phyloP scores from a whole-genome alignment of 1,140 invertebrate species.

The Ceratina australensis region DNA sequence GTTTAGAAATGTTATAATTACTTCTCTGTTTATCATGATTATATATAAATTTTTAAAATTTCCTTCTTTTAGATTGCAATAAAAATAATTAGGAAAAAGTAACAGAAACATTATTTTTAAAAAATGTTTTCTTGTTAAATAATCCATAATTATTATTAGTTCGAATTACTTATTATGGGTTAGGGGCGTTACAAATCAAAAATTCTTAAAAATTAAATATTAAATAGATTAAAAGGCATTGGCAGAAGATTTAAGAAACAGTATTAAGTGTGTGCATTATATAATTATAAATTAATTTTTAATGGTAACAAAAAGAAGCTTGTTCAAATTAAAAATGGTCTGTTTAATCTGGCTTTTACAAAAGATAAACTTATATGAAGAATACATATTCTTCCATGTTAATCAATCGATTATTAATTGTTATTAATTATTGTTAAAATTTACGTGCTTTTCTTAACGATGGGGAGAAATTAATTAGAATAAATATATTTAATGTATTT shows the following conservation, averaged over 20 bases:
- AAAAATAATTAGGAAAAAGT: background rate
- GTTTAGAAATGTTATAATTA: background rate
- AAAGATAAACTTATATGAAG: too few species aligned
- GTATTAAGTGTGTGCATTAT: conserved; percentile 27
- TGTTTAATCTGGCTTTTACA: background rate
- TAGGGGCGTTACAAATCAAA: background rate
- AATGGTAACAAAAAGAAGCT: conserved; percentile 31
- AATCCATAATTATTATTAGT: conserved; percentile 1
- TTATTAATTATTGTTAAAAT: background rate
- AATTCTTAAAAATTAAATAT: too few species aligned
- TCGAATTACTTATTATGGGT: background rate
- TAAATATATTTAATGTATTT: conserved; percentile 24
- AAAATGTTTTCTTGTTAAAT: conserved; percentile 8
- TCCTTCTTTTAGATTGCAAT: background rate
- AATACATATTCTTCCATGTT: conserved; percentile 1
- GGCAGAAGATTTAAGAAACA: background rate
- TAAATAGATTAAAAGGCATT: too few species aligned
- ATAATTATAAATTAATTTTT: conserved; percentile 17
- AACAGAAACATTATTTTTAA: background rate
- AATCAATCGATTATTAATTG: conserved; percentile 20
- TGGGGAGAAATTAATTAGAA: conserved; percentile 5
- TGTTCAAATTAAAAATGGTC: conserved; percentile 12
- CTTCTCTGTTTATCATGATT: conserved; percentile 5
- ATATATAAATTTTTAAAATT: conserved; percentile 22
- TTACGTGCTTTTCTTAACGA: too few species aligned